phyloP scores from a whole-genome alignment of 1,140 invertebrate species.

The Papilio machaon region DNA sequence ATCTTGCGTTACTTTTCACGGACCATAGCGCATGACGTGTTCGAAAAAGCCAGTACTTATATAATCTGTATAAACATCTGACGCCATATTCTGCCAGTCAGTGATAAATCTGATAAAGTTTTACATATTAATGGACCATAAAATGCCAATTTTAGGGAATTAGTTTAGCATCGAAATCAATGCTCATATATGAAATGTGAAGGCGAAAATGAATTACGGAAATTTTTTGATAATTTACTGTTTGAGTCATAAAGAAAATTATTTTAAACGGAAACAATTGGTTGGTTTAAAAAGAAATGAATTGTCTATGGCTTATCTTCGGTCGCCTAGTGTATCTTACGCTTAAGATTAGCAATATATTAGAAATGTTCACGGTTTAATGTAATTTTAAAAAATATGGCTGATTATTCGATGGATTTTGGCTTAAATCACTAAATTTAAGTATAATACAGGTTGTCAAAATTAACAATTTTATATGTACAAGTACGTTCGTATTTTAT shows the following conservation, averaged over 20 bases:
- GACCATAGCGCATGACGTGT: slow-evolving; percentile 20
- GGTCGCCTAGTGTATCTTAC: slow-evolving; percentile 45
- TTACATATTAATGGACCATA: slow-evolving; percentile 64
- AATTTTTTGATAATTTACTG: slow-evolving; percentile 4
- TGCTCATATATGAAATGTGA: slow-evolving; percentile 45
- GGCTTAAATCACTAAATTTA: slow-evolving; percentile 35
- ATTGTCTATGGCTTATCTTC: slow-evolving; percentile 57
- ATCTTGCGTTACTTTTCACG: slow-evolving; percentile 7
- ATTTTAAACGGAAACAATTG: slow-evolving; percentile 31
- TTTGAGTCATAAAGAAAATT: neutral
- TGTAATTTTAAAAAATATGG: slow-evolving; percentile 43
- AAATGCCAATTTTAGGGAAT: slow-evolving; percentile 68
- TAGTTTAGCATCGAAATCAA: slow-evolving; percentile 47
- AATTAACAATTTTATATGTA: slow-evolving; percentile 25
- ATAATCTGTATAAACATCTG: slow-evolving; percentile 44
- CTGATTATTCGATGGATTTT: slow-evolving; percentile 41
- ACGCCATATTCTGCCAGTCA: slow-evolving; percentile 48
- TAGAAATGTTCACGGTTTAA: slow-evolving; percentile 57
- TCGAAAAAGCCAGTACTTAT: slow-evolving; percentile 43
- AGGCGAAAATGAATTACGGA: neutral
- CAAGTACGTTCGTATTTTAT: slow-evolving; percentile 33
- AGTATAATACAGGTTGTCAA: slow-evolving; percentile 37
- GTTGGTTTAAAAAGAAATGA: slow-evolving; percentile 41
- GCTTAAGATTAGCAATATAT: slow-evolving; percentile 57
- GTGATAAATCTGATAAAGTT: slow-evolving; percentile 31